These are phyloP conservation scores for Psilopsiagon aymara DNA, from an alignment of 2,113 vertebrate species.

Conservation along the genomic window DNA sequence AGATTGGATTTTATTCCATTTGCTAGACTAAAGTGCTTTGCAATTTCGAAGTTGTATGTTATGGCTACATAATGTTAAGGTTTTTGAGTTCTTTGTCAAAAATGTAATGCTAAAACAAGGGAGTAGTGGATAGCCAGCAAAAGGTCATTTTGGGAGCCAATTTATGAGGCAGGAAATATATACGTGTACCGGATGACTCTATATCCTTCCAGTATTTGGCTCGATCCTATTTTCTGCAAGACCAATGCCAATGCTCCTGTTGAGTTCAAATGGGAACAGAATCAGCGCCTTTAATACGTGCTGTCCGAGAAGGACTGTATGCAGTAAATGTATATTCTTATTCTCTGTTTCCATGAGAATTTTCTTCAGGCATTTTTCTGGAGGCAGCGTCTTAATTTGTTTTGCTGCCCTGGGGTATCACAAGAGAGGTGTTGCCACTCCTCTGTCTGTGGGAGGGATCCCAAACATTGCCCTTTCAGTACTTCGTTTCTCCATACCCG, in stretches of 20 bases:
- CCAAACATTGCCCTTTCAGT: not conserved
- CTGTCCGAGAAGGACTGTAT: not conserved
- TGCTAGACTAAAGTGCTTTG: not conserved
- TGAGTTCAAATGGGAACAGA: constrained; percentile 14
- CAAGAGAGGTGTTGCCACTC: not conserved
- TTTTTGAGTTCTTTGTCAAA: not conserved
- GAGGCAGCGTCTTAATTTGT: not conserved
- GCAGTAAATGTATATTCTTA: not conserved
- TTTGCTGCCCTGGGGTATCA: not conserved
- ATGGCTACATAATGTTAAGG: not conserved
- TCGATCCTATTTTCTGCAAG: constrained; percentile 34
- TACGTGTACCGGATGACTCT: not conserved
- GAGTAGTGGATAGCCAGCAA: constrained; percentile 16
- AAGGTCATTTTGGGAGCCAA: constrained; percentile 31
- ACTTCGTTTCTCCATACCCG: not conserved
- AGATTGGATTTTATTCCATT: constrained; percentile 27
- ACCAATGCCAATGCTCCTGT: not conserved
- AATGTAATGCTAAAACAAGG: constrained; percentile 26
- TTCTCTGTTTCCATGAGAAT: not conserved
- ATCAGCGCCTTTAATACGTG: not conserved
- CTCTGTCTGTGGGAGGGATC: not conserved
- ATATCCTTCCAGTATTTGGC: constrained; percentile 4
- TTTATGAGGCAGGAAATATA: constrained; percentile 2
- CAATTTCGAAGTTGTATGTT: not conserved
- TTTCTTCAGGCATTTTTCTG: not conserved